Evolutionary conservation across 30 jellyfish, hydroid and myxozoan genomes (phyloP), one percentile per base, ranked within the genome.

Genomic region (Hydractinia echinata): DNA sequence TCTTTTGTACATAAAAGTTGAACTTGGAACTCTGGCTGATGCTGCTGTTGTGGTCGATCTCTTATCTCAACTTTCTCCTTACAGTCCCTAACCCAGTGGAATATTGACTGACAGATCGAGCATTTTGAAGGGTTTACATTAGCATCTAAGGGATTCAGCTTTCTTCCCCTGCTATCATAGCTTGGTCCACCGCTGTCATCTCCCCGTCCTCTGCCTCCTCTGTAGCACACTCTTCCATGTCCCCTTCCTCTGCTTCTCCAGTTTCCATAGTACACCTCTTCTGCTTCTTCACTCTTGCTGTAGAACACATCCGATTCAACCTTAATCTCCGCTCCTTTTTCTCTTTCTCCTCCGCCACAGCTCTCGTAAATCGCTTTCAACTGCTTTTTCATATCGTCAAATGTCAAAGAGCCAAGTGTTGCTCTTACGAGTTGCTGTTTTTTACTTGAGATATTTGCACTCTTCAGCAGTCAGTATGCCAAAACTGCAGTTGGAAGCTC

Each of bases 61-160:
- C n/a, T 11, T n/a, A 10, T 82, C 86, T 58, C 72, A 72, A 20
- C 84, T 52, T 20, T 69, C 86, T 8, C 84, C 84, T n/a, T n/a
- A 67, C 91, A 83, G 76, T 71, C 54, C 71, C 73, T 60, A n/a
- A 77, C 86, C 81, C 81, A 76, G 54, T 84, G 94, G 71, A 84
- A 84, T 21, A 44, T 84, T 44, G 90, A 76, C 20, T 77, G 85
- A 79, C 83, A 76, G 30, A 84, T 66, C 55, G 13, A 51, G 54
- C 94, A 84, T 78, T 78, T 62, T 56, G 89, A 53, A 13, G 64
- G 55, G 16, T 84, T 20, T 11, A 89, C 84, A 60, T 78, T 76
- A 4, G 39, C 18, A 66, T 77, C 89, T 20, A 67, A 54, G 55
- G 90, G 89, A 52, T 84, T 84, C 84, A 14, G 72, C 80, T 49